Conservation (phyloP, 2,888 invertebrate genomes). For the Sphinx pinastri region DNA sequence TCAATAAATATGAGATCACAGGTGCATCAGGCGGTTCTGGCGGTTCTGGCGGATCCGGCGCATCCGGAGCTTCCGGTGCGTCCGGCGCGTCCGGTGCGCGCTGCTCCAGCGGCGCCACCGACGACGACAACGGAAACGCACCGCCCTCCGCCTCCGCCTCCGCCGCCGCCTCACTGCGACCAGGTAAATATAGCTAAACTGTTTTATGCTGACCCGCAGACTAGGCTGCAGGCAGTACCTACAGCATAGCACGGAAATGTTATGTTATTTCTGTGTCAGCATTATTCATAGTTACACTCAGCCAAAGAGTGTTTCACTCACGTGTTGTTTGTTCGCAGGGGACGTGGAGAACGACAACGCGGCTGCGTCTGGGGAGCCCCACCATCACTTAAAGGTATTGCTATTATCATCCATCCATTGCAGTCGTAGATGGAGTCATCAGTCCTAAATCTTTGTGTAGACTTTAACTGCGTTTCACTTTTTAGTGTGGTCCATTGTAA, state of each 20-base stretch:
- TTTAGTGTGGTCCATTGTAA: no score
- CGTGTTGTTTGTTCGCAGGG: slow-evolving; percentile 27
- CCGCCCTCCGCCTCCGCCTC: slow-evolving; percentile 31
- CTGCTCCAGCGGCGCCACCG: slow-evolving; percentile 40
- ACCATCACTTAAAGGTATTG: slow-evolving; percentile 25
- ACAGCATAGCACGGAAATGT: no score
- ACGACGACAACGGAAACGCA: slow-evolving; percentile 67
- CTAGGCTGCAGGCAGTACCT: no score
- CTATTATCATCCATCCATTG: neutral
- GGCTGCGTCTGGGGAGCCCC: slow-evolving; percentile 40
- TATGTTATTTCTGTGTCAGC: no score
- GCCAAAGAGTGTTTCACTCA: neutral
- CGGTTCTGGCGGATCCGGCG: slow-evolving; percentile 26
- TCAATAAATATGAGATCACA: slow-evolving; percentile 24
- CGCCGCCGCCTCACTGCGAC: slow-evolving; percentile 33
- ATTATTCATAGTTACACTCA: no score
- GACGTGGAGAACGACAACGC: slow-evolving; percentile 68
- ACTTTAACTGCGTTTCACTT: no score
- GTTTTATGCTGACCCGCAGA: no score
- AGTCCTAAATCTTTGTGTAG: no score
- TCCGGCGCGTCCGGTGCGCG: slow-evolving; percentile 44
- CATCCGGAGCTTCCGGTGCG: slow-evolving; percentile 31
- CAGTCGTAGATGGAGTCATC: no score
- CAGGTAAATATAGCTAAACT: slow-evolving; percentile 24
- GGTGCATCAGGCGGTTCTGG: slow-evolving; percentile 36